phyloP scores from a whole-genome alignment of 2,888 invertebrate species.

The Cynaeus angustus region DNA sequence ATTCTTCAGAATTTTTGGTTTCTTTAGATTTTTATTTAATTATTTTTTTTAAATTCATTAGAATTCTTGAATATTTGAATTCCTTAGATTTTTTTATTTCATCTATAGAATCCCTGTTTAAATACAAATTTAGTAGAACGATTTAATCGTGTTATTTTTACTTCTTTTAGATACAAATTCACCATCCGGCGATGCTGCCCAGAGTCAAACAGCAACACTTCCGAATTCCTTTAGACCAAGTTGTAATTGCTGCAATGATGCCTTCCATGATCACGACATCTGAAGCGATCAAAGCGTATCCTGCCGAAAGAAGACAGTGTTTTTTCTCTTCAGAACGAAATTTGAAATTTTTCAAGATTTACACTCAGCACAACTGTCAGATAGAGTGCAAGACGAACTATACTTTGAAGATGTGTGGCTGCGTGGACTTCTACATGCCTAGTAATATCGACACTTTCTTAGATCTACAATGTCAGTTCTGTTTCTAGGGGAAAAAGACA shows the following conservation, averaged over 20 bases:
- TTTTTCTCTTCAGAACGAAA: constrained; percentile 79
- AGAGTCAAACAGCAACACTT: constrained; percentile 79
- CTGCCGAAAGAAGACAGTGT: constrained; percentile 77
- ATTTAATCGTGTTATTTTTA: constrained; percentile 2
- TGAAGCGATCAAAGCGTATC: constrained; percentile 76
- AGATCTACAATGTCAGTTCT: too few relatives aligned
- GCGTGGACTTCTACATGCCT: constrained; percentile 78
- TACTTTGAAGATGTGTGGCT: constrained; percentile 70
- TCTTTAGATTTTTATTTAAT: too few relatives aligned
- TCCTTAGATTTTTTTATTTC: too few relatives aligned
- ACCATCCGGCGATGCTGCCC: constrained; percentile 72
- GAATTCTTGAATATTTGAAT: too few relatives aligned
- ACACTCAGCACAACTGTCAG: constrained; percentile 82
- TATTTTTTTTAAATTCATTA: too few relatives aligned
- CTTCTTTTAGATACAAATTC: constrained; percentile 42
- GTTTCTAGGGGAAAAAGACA: constrained; percentile 22
- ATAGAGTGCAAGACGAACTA: constrained; percentile 81
- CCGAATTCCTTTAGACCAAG: constrained; percentile 79
- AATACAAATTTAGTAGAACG: too few relatives aligned
- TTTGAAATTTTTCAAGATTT: constrained; percentile 77
- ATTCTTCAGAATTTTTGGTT: too few relatives aligned
- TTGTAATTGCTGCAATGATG: constrained; percentile 78
- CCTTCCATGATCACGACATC: constrained; percentile 83
- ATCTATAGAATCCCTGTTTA: too few relatives aligned
- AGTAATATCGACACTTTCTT: constrained; percentile 58